A percentile compares a stretch with the other conserved stretches of the same genome.
These are phyloP conservation scores for Gisinianus flammeolus DNA, from an alignment of 2,888 invertebrate genomes.

Conservation along the genomic window DNA sequence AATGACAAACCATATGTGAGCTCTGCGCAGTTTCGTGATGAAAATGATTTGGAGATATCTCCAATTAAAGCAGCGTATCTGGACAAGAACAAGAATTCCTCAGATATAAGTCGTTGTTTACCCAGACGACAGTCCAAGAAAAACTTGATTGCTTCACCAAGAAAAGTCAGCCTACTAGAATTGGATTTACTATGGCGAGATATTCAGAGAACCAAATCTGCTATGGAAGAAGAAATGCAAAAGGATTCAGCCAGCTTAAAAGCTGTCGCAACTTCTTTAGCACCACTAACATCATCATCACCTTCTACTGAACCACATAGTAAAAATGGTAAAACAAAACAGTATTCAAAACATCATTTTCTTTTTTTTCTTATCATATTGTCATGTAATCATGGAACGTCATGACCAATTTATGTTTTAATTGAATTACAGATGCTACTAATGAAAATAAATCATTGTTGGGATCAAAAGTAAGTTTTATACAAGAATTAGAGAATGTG, in stretches of 20 bases:
- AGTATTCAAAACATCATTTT: too few species aligned
- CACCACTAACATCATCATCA: not conserved
- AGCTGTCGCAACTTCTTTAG: conserved; percentile 9
- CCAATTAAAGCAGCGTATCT: conserved; percentile 41
- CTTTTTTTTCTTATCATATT: too few species aligned
- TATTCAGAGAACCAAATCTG: conserved; percentile 42
- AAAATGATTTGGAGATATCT: conserved; percentile 42
- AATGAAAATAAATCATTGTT: too few species aligned
- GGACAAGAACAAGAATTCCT: conserved; percentile 18
- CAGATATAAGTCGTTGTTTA: conserved; percentile 36
- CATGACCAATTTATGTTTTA: not conserved
- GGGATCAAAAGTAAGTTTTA: too few species aligned
- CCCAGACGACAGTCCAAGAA: conserved; percentile 23
- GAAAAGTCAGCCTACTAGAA: conserved; percentile 41
- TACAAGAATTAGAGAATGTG: too few species aligned
- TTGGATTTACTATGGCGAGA: conserved; percentile 49
- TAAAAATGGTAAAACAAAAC: not conserved
- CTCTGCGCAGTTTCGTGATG: conserved; percentile 45
- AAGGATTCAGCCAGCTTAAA: conserved; percentile 33
- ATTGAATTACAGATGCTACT: not conserved
- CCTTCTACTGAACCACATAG: not conserved
- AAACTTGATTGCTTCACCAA: conserved; percentile 13
- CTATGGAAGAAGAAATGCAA: conserved; percentile 42
- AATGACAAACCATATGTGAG: conserved; percentile 29
- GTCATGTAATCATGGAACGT: too few species aligned